These are phyloP conservation scores for Nymphalis urticae DNA, from an alignment of 2,888 invertebrate species.

Conservation along the genomic window DNA sequence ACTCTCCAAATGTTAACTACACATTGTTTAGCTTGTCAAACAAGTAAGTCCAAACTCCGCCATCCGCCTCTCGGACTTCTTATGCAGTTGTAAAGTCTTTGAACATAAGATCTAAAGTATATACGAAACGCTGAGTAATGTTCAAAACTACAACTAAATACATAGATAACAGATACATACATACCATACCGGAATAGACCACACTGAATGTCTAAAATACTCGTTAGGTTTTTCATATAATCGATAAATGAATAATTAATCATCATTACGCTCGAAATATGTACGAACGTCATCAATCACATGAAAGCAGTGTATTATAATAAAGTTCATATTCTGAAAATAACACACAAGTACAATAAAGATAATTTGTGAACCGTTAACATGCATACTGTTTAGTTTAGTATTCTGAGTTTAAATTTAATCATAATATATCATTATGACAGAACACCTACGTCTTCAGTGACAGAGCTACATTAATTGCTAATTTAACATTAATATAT, in stretches of 20 bases:
- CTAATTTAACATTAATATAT: slow-evolving; percentile 11
- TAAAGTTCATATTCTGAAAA: neutral
- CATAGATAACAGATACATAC: too few relatives aligned
- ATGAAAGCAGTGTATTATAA: neutral
- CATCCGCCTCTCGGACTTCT: slow-evolving; percentile 7
- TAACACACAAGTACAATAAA: neutral
- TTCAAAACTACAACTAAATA: neutral
- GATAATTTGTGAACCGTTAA: slow-evolving; percentile 13
- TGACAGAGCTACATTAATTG: slow-evolving; percentile 4
- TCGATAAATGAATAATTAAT: neutral
- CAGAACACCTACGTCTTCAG: slow-evolving; percentile 5
- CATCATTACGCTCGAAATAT: neutral
- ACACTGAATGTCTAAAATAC: neutral
- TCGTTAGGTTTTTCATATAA: neutral
- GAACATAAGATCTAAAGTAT: slow-evolving; percentile 7
- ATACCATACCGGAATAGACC: neutral
- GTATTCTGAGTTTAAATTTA: slow-evolving; percentile 19
- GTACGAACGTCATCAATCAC: neutral
- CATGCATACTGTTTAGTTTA: slow-evolving; percentile 9
- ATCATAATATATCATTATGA: slow-evolving; percentile 14
- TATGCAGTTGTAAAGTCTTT: slow-evolving; percentile 6
- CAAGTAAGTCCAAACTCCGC: slow-evolving; percentile 21
- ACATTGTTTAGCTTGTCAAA: slow-evolving; percentile 28
- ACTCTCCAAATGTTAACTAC: slow-evolving; percentile 25
- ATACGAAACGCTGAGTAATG: neutral